A percentile compares a stretch with the other conserved stretches of the same genome.
Conservation (phyloP, 2,797 vertebrate species). For the Spinibarbus caldwelli region DNA sequence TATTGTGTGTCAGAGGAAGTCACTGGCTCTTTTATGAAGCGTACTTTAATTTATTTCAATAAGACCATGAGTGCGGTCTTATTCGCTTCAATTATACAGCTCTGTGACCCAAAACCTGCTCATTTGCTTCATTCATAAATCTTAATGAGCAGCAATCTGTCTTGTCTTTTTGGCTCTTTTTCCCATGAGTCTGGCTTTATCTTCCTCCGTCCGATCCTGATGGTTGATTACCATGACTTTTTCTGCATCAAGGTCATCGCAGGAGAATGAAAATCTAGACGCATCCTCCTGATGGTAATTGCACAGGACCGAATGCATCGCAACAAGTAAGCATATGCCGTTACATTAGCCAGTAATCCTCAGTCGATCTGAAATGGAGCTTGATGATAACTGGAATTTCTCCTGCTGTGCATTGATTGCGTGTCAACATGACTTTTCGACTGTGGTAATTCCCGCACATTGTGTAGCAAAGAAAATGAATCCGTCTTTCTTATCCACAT, state of each 20-base stretch:
- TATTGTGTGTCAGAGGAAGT: neutral
- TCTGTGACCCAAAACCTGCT: constrained; percentile 56
- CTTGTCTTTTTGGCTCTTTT: constrained; percentile 32
- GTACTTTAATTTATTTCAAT: constrained; percentile 52
- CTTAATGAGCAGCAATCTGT: constrained; percentile 48
- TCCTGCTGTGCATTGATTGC: constrained; percentile 42
- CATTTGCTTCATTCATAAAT: constrained; percentile 54
- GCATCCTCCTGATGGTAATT: constrained; percentile 49
- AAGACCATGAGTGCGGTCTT: constrained; percentile 45
- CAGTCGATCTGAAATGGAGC: constrained; percentile 18
- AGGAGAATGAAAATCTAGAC: constrained; percentile 40
- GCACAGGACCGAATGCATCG: constrained; percentile 9
- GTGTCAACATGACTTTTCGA: constrained; percentile 49
- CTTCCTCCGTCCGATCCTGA: constrained; percentile 11
- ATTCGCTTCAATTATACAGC: constrained; percentile 52
- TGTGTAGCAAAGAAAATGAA: constrained; percentile 48
- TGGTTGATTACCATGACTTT: constrained; percentile 42
- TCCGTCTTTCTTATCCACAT: constrained; percentile 48
- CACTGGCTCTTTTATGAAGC: constrained; percentile 11
- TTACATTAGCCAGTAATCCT: constrained; percentile 42
- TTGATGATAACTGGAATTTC: constrained; percentile 48
- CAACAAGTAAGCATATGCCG: constrained; percentile 32
- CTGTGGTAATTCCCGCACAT: constrained; percentile 36
- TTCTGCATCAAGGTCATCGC: constrained; percentile 50
- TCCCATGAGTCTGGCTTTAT: neutral